Percentiles rank a stretch among this genome's conserved stretches.
phyloP scores from a whole-genome alignment of 1,140 invertebrate species.

The Vanessa atalanta region DNA sequence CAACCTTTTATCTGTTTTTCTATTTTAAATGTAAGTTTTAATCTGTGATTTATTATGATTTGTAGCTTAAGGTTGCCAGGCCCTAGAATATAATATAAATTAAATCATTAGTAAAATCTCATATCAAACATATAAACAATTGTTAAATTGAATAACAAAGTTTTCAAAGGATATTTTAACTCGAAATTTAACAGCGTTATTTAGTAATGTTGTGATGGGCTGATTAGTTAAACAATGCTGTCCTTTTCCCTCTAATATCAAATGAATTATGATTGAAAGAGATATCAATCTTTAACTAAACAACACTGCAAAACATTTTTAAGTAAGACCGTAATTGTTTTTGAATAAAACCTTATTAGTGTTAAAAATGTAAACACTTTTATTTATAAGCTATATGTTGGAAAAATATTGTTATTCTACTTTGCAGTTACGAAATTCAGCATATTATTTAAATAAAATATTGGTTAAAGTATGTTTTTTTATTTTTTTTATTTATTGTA shows the following conservation, averaged over 20 bases:
- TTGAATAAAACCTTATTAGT: neutral
- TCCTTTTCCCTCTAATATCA: no score
- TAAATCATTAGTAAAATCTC: neutral
- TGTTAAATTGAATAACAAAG: neutral
- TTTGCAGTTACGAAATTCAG: conserved; percentile 18
- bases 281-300: no score
- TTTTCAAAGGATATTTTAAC: neutral
- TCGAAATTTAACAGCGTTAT: neutral
- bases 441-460: conserved; percentile 18
- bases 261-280: no score
- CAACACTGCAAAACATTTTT: no score
- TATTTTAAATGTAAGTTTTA: conserved; percentile 25
- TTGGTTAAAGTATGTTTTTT: neutral
- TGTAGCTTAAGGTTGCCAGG: conserved; percentile 15
- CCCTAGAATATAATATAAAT: conserved; percentile 1
- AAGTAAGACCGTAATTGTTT: neutral
- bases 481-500: neutral
- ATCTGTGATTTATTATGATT: conserved; percentile 28
- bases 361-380: conserved; percentile 8
- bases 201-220: no score
- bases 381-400: conserved; percentile 8
- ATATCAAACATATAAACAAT: conserved; percentile 11
- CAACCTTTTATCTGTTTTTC: neutral
- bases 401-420: conserved; percentile 14
- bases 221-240: no score